Evolutionary conservation across 2,797 vertebrate species (phyloP).

Genomic region (Lepus oiostolus): DNA sequence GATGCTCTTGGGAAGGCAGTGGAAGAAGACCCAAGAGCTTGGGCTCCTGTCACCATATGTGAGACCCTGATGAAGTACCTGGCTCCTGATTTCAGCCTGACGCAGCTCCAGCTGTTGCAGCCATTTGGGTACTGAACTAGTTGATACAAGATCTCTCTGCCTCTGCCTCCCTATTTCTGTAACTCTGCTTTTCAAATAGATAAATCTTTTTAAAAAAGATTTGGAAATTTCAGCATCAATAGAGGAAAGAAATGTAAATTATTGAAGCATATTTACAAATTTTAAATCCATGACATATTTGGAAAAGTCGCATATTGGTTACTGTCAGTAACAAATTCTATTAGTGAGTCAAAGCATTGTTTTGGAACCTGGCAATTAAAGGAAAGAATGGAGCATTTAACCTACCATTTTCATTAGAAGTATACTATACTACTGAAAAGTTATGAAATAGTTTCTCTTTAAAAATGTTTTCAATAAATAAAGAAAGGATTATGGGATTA

Average conservation of each 20-base stretch:
- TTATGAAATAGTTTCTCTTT: conserved; percentile 39
- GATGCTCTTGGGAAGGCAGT: no score
- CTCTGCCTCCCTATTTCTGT: no score
- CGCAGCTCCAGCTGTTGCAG: no score
- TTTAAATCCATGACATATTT: neutral
- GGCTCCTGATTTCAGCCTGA: no score
- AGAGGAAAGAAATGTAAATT: neutral
- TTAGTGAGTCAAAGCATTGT: conserved; percentile 27
- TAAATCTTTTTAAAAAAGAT: no score
- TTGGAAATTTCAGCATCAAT: neutral
- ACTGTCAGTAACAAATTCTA: neutral
- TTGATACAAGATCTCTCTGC: no score
- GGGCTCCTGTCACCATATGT: no score
- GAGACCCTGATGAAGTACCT: no score
- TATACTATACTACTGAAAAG: neutral
- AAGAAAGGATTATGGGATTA: neutral
- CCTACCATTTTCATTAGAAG: neutral
- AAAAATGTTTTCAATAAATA: neutral
- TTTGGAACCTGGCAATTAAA: conserved; percentile 25
- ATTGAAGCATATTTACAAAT: neutral
- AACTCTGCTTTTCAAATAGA: no score
- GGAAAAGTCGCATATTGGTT: neutral
- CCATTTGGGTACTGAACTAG: no score
- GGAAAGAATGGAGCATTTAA: neutral
- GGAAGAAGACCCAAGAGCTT: no score